Evolutionary conservation across 2,888 invertebrate species (phyloP).

Genomic region (Stenolophus ochropezus): DNA sequence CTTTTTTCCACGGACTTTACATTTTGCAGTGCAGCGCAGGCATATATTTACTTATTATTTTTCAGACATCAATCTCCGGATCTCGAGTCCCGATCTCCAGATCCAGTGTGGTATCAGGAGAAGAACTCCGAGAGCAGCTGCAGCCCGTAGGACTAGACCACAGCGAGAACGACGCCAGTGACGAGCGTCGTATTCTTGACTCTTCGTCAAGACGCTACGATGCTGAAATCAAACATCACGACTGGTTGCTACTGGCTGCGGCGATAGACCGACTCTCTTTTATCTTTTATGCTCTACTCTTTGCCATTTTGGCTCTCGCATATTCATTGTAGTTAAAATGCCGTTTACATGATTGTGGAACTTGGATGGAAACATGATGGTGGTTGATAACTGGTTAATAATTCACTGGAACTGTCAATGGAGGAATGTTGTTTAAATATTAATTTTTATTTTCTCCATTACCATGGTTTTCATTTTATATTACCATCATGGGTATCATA

Average conservation of each 20-base stretch:
- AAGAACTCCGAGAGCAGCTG: slow-evolving; percentile 73
- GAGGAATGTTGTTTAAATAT: too few species aligned
- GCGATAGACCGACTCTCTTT: slow-evolving; percentile 79
- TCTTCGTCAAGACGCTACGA: slow-evolving; percentile 58
- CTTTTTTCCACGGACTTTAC: too few species aligned
- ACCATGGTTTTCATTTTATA: too few species aligned
- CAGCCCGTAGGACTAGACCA: slow-evolving; percentile 65
- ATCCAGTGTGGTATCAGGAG: slow-evolving; percentile 66
- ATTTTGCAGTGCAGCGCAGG: background rate
- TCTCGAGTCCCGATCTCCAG: background rate
- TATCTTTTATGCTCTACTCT: slow-evolving; percentile 75
- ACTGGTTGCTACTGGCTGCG: slow-evolving; percentile 80
- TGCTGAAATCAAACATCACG: slow-evolving; percentile 73
- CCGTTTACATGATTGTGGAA: background rate
- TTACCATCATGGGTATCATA: too few species aligned
- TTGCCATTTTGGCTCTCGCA: slow-evolving; percentile 74
- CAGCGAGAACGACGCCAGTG: slow-evolving; percentile 62
- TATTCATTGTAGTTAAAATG: slow-evolving; percentile 70
- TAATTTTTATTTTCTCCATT: too few species aligned
- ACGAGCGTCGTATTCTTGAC: slow-evolving; percentile 71
- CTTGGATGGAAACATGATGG: background rate
- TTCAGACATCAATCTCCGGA: slow-evolving; percentile 5
- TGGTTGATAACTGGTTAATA: background rate
- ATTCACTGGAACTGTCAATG: too few species aligned
- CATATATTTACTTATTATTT: background rate